A percentile compares a stretch with the other conserved stretches of the same genome.
Evolutionary conservation across 2,113 vertebrate species (phyloP).

Genomic region (Poecile atricapillus): DNA sequence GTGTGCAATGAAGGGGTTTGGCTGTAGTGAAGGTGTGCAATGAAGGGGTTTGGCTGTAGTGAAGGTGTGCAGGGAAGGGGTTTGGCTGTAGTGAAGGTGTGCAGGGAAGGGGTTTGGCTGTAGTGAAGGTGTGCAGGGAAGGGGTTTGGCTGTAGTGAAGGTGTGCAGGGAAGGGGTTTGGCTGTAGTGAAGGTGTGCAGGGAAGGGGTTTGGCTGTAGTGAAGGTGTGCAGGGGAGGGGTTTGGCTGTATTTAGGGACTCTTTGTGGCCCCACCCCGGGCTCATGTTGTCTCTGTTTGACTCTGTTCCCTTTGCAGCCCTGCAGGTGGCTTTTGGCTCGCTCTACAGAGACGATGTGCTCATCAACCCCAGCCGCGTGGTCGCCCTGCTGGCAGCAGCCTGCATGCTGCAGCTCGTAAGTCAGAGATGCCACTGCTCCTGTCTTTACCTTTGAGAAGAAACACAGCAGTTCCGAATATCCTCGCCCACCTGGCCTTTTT

Average conservation of each 20-base stretch:
- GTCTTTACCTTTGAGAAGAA: background rate
- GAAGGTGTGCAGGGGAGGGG: background rate
- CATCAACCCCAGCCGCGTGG: conserved; percentile 91
- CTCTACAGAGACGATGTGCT: conserved; percentile 95
- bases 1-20: background rate
- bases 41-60: too few relatives aligned
- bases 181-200: background rate
- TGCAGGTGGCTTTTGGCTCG: conserved; percentile 96
- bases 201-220: too few relatives aligned
- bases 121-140: accelerated
- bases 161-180: too few relatives aligned
- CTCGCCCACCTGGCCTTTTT: accelerated
- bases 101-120: too few relatives aligned
- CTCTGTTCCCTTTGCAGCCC: conserved; percentile 68
- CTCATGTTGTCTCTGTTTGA: background rate
- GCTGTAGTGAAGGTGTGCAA: background rate
- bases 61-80: background rate
- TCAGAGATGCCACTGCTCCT: background rate
- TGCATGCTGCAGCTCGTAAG: conserved; percentile 97
- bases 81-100: background rate
- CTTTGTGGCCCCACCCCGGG: too few relatives aligned
- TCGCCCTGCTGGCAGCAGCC: conserved; percentile 92
- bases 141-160: background rate
- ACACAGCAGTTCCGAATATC: accelerated
- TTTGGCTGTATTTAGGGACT: background rate